phyloP scores from a whole-genome alignment of 2,797 vertebrate species.

The Galaxias olidus region DNA sequence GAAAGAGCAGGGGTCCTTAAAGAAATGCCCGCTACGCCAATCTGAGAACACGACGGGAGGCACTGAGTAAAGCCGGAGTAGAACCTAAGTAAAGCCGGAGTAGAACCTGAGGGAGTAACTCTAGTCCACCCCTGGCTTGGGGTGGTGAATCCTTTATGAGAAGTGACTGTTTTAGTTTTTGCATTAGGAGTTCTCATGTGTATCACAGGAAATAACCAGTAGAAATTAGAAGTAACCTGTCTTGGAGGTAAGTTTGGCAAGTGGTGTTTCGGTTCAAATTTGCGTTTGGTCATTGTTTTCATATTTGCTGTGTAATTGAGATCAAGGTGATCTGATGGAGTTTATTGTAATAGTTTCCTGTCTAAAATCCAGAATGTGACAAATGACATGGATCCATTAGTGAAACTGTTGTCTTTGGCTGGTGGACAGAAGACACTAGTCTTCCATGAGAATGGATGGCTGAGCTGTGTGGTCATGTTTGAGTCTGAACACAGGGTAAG shows the following conservation, averaged over 20 bases:
- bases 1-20: slow-evolving; percentile 50
- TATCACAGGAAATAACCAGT: too few species aligned
- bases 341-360: too few species aligned
- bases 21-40: slow-evolving; percentile 28
- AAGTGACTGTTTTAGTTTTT: slow-evolving; percentile 9
- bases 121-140: slow-evolving; percentile 27
- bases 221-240: too few species aligned
- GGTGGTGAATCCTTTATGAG: slow-evolving; percentile 57
- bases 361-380: too few species aligned
- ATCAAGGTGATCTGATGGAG: too few species aligned
- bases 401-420: not conserved
- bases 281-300: too few species aligned
- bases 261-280: too few species aligned
- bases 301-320: too few species aligned
- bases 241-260: too few species aligned
- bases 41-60: slow-evolving; percentile 45
- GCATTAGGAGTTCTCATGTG: too few species aligned
- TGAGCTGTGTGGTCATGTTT: not conserved
- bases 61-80: slow-evolving; percentile 18
- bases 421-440: slow-evolving; percentile 25
- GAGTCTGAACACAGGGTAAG: slow-evolving; percentile 18
- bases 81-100: slow-evolving; percentile 17
- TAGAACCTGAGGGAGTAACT: slow-evolving; percentile 25
- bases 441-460: slow-evolving; percentile 1
- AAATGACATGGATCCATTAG: not conserved